Evolutionary conservation across 2,113 vertebrate genomes (phyloP), one percentile per base, ranked within the genome.

Genomic region (Zapornia atra): DNA sequence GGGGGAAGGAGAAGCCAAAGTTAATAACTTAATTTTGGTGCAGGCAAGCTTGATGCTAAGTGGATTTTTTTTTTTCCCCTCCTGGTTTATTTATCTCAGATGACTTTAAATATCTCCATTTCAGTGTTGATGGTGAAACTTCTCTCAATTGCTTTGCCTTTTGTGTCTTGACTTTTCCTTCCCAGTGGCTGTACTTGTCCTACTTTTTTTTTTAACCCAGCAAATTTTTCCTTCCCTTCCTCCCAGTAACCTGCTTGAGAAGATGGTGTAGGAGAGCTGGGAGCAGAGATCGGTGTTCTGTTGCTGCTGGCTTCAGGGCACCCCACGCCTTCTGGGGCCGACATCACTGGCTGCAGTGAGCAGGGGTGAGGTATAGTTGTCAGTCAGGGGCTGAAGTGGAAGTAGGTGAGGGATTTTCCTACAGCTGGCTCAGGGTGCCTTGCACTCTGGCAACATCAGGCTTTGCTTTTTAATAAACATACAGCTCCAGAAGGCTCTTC

Each of bases 221-320:
- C 60, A 64, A 13, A 18, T 33, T 81, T 68, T 88, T 65, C 36
- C 17, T 92, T 95, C 18, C 15, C 13, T 10, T 42, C 26, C 63
- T 66, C 40, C 26, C 63, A 57, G 9, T 25, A 64, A 17, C 31
- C 12, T 3, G 21, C 8, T 68, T 4, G 13, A 19, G 28, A 83
- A 76, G 68, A 24, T 0, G 2, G 48, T 44, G 42, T 7, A 31
- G 59, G 51, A 40, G 29, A 33, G 34, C 63, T 57, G 83, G 25
- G 61, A 68, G 24, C 33, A 2, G 29, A 54, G 36, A 46, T 18
- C 17, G 1, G 0, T 0, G 2, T 7, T 54, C 10, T 28, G 4
- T 9, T 70, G 34, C 25, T 16, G 38, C 38, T 61, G 16, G 20
- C 38, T 61, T 54, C 16, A 9, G 33, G 44, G 31, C 34, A 50